Conservation (phyloP, 2,888 invertebrate genomes). For the Netelia melanura region DNA sequence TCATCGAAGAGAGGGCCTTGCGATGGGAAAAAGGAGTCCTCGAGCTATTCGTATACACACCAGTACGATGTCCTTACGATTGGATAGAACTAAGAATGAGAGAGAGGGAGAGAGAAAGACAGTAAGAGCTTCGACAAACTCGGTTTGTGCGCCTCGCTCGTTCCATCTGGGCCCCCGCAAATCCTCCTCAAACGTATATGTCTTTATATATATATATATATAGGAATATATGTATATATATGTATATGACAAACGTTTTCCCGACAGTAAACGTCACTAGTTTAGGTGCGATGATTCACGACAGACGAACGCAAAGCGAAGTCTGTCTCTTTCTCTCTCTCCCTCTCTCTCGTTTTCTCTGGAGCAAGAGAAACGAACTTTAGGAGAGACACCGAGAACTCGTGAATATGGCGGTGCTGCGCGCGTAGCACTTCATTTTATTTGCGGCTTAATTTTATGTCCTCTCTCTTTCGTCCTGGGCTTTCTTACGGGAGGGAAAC, state of each 20-base stretch:
- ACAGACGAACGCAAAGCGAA: slow-evolving; percentile 73
- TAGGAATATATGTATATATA: slow-evolving; percentile 28
- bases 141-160: slow-evolving; percentile 46
- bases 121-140: slow-evolving; percentile 57
- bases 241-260: slow-evolving; percentile 82
- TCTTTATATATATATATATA: not conserved
- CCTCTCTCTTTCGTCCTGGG: slow-evolving; percentile 54
- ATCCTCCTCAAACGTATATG: slow-evolving; percentile 46
- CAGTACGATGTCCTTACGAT: slow-evolving; percentile 35
- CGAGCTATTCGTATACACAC: not conserved
- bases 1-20: not conserved
- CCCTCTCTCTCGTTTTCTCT: slow-evolving; percentile 32
- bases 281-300: slow-evolving; percentile 82
- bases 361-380: slow-evolving; percentile 40
- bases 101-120: not conserved
- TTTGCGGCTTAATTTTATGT: slow-evolving; percentile 83
- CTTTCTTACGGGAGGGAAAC: slow-evolving; percentile 27
- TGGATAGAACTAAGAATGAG: slow-evolving; percentile 7
- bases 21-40: not conserved
- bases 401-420: slow-evolving; percentile 5
- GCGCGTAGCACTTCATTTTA: slow-evolving; percentile 77
- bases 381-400: slow-evolving; percentile 5
- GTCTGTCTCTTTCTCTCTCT: slow-evolving; percentile 58
- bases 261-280: slow-evolving; percentile 83
- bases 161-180: slow-evolving; percentile 57